Base-by-base conservation (phyloP, 2,797 vertebrate species). In the Zalophus californianus region DNA sequence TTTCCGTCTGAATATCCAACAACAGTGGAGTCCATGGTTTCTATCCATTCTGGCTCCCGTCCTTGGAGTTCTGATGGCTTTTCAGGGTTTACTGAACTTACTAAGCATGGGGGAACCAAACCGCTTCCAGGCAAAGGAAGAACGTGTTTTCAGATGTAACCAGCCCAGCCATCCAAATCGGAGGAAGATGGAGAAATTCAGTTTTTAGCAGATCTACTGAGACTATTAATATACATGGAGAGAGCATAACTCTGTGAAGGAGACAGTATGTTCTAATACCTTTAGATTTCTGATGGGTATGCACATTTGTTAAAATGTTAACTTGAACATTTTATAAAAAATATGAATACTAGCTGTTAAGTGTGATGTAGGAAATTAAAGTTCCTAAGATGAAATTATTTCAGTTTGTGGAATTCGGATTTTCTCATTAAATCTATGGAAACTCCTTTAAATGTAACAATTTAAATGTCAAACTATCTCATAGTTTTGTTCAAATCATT, bases 401-500 rank as follows among this genome's bases (percentile, higher is more conserved):
- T 96, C 77, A 80, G 80, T 72, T 54, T 88, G 66, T 79, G 18
- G 14, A 66, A 88, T 77, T 85, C 89, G 73, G 73, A 78, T 87
- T 86, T 87, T 85, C 58, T 96, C 64, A 80, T 80, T 92, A 84
- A 94, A 83, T 90, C 58, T 89, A 77, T 38, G 66, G 62, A 86
- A 96, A 91, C n/a, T 79, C 48, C 87, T 95, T 97, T 91, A 94
- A 58, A 75, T 85, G 87, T 86, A 75, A 88, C 56, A 64, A 73
- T 75, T 66, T 85, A 92, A 94, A 77, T 7, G 58, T 86, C 7
- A 96, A 85, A 77, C 93, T 80, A 88, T 73, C 27, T n/a, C 52
- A 44, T n/a, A 86, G n/a, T 56, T 96, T 95, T 97, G 62, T 89
- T 96, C 7, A 54, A 95, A 84, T 92, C 25, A 92, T 83, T 86